Evolutionary conservation across 2,888 invertebrate genomes (phyloP).

Genomic region (Drosophila neutralis): DNA sequence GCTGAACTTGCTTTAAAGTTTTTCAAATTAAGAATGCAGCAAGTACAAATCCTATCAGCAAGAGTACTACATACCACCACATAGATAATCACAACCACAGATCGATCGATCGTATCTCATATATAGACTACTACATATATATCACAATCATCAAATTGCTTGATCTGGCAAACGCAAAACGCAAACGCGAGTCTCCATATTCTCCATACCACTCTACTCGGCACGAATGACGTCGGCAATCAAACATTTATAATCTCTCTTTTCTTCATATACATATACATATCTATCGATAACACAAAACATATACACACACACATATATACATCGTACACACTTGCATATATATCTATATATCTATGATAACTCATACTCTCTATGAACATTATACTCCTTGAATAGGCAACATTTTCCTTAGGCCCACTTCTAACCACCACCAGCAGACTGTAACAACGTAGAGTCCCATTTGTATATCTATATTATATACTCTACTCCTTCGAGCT

Average conservation of each 20-base stretch:
- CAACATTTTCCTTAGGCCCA: slow-evolving; percentile 31
- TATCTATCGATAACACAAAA: slow-evolving; percentile 38
- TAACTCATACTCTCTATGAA: slow-evolving; percentile 28
- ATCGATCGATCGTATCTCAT: slow-evolving; percentile 39
- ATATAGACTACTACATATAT: slow-evolving; percentile 25
- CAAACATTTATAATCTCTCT: slow-evolving; percentile 42
- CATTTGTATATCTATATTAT: slow-evolving; percentile 1
- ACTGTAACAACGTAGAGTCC: slow-evolving; percentile 24
- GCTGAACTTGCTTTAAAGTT: slow-evolving; percentile 55
- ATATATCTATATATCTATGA: slow-evolving; percentile 19
- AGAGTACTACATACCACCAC: slow-evolving; percentile 41
- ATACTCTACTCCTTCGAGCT: not conserved
- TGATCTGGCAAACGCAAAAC: slow-evolving; percentile 65
- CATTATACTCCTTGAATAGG: slow-evolving; percentile 20
- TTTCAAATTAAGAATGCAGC: slow-evolving; percentile 45
- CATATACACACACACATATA: slow-evolving; percentile 34
- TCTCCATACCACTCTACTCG: slow-evolving; percentile 67
- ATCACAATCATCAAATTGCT: slow-evolving; percentile 52
- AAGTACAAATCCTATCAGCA: slow-evolving; percentile 49
- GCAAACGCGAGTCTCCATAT: slow-evolving; percentile 74
- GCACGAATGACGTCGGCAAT: slow-evolving; percentile 84
- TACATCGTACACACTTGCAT: slow-evolving; percentile 25
- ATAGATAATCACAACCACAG: slow-evolving; percentile 31
- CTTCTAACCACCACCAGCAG: slow-evolving; percentile 18
- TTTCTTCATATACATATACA: slow-evolving; percentile 40